phyloP scores from a whole-genome alignment of 2,888 invertebrate genomes.

The Flabesymbios commensalis region DNA sequence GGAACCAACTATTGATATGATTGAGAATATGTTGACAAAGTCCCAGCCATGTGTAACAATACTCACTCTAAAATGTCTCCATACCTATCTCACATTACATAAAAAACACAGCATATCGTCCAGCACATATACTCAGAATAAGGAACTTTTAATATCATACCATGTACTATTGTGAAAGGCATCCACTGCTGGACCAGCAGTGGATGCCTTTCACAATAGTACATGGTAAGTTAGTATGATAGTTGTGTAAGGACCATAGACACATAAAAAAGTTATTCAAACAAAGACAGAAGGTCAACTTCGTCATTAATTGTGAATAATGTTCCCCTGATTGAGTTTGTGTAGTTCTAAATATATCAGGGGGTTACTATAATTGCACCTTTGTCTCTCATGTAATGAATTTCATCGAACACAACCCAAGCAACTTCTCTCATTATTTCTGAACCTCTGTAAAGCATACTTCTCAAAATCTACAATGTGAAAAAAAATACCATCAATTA shows the following conservation, averaged over 20 bases:
- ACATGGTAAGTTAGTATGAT: too few relatives aligned
- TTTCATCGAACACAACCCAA: conserved; percentile 99
- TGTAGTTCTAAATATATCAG: background rate
- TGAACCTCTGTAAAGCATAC: conserved; percentile 97
- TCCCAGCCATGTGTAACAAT: too few relatives aligned
- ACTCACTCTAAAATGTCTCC: background rate
- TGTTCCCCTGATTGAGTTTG: too few relatives aligned
- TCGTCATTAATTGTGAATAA: too few relatives aligned
- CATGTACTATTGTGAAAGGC: too few relatives aligned
- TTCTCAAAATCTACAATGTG: conserved; percentile 83
- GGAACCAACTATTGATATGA: background rate
- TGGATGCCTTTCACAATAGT: too few relatives aligned
- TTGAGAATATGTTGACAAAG: background rate
- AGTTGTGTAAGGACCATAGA: too few relatives aligned
- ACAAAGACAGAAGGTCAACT: background rate
- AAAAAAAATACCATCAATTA: background rate
- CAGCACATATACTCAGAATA: background rate
- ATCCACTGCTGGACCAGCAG: too few relatives aligned
- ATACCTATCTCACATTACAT: too few relatives aligned
- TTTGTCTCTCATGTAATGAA: conserved; percentile 99
- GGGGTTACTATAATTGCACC: too few relatives aligned
- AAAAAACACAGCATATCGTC: background rate
- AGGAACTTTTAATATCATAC: background rate
- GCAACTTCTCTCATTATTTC: conserved; percentile 99
- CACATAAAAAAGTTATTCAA: too few relatives aligned